These are phyloP conservation scores for Rhagonycha lutea DNA, from an alignment of 2,888 invertebrate genomes.

Conservation along the genomic window DNA sequence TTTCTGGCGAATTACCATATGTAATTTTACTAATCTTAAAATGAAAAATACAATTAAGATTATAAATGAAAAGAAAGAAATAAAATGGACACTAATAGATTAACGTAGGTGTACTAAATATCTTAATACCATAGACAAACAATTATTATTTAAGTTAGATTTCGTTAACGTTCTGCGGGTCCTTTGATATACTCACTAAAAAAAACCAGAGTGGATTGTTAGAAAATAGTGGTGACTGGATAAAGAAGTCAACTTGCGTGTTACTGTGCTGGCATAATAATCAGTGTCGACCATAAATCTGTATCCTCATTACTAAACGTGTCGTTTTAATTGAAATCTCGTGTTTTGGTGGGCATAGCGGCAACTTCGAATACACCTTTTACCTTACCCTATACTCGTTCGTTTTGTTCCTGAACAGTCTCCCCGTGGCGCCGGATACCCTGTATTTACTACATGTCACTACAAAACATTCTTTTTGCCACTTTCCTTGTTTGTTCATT, in stretches of 20 bases:
- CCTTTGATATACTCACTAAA: constrained; percentile 17
- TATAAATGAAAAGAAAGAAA: not conserved
- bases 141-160: constrained; percentile 11
- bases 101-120: not conserved
- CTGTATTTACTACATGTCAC: constrained; percentile 39
- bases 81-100: not conserved
- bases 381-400: constrained; percentile 26
- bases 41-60: not conserved
- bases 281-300: constrained; percentile 50
- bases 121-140: constrained; percentile 3
- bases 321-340: constrained; percentile 67
- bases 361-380: constrained; percentile 36
- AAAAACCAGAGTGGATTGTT: constrained; percentile 14
- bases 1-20: not conserved
- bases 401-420: constrained; percentile 26
- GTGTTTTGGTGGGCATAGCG: constrained; percentile 57
- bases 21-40: not conserved
- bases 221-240: constrained; percentile 28
- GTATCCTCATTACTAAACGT: constrained; percentile 62
- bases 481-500: constrained; percentile 25
- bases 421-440: constrained; percentile 41
- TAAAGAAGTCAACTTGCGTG: constrained; percentile 33
- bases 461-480: constrained; percentile 40
- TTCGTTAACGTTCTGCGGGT: constrained; percentile 17
- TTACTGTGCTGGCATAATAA: constrained; percentile 43